A percentile compares a stretch with the other conserved stretches of the same genome.
phyloP scores from a whole-genome alignment of 2,888 invertebrate species.

The Agriotes lineatus region DNA sequence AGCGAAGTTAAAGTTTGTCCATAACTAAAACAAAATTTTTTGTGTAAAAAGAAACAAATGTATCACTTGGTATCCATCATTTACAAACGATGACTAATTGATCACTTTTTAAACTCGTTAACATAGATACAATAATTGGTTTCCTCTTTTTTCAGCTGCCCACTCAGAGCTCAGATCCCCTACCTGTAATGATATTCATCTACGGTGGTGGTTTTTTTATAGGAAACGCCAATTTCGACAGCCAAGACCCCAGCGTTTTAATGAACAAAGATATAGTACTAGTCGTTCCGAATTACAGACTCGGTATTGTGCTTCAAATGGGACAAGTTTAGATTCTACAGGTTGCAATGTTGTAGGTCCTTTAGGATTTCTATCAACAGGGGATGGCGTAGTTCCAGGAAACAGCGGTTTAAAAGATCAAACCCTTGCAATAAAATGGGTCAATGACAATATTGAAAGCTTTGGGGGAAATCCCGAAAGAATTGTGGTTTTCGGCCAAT shows the following conservation, averaged over 20 bases:
- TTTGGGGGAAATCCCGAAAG: slow-evolving; percentile 64
- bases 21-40: too few species aligned
- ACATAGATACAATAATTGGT: too few species aligned
- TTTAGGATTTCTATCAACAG: slow-evolving; percentile 19
- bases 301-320: slow-evolving; percentile 34
- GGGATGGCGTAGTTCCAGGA: not conserved
- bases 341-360: slow-evolving; percentile 20
- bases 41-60: too few species aligned
- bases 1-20: too few species aligned
- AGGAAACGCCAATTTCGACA: slow-evolving; percentile 75
- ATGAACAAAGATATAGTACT: slow-evolving; percentile 78
- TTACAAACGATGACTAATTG: too few species aligned
- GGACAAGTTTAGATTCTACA: too few species aligned
- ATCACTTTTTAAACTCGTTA: too few species aligned
- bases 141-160: too few species aligned
- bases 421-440: slow-evolving; percentile 62
- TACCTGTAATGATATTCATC: slow-evolving; percentile 82
- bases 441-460: slow-evolving; percentile 59
- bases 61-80: too few species aligned
- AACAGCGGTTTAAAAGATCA: slow-evolving; percentile 57
- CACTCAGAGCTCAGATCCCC: too few species aligned
- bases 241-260: slow-evolving; percentile 79
- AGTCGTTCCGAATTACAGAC: slow-evolving; percentile 57
- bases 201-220: slow-evolving; percentile 84
- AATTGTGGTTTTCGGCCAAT: slow-evolving; percentile 64